Conservation (phyloP, 2,888 invertebrate species). For the Acrobasis suavella region DNA sequence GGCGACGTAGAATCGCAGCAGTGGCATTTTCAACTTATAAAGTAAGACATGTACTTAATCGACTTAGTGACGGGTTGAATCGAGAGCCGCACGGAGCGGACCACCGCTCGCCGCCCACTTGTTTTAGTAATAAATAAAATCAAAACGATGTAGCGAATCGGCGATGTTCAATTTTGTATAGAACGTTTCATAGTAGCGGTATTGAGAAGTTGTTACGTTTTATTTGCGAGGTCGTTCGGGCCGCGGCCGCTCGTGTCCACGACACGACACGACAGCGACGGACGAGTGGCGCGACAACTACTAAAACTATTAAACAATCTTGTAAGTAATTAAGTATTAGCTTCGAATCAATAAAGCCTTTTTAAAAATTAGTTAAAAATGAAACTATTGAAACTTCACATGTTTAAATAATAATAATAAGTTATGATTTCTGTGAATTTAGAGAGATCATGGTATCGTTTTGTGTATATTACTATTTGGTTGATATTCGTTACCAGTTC, state of each 20-base stretch:
- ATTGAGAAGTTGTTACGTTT: slow-evolving; percentile 79
- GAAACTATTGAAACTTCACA: slow-evolving; percentile 78
- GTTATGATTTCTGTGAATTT: slow-evolving; percentile 76
- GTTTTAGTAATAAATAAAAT: slow-evolving; percentile 67
- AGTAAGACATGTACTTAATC: slow-evolving; percentile 77
- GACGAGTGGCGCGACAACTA: slow-evolving; percentile 62
- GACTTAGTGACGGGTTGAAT: slow-evolving; percentile 65
- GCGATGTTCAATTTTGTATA: slow-evolving; percentile 82
- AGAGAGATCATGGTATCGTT: slow-evolving; percentile 71
- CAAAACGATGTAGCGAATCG: slow-evolving; percentile 76
- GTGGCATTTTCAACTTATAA: slow-evolving; percentile 79
- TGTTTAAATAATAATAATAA: slow-evolving; percentile 71
- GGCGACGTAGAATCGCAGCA: slow-evolving; percentile 78
- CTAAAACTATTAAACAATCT: slow-evolving; percentile 78
- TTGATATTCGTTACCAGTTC: slow-evolving; percentile 79
- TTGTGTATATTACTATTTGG: slow-evolving; percentile 76
- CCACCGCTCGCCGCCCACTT: slow-evolving; percentile 70
- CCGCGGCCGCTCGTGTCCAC: slow-evolving; percentile 33
- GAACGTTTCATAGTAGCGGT: slow-evolving; percentile 80
- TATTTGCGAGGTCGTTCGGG: slow-evolving; percentile 67
- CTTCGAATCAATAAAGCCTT: slow-evolving; percentile 82
- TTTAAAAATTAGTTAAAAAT: slow-evolving; percentile 76
- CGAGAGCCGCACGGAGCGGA: slow-evolving; percentile 57
- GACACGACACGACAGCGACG: slow-evolving; percentile 32
- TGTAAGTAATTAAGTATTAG: slow-evolving; percentile 82